Evolutionary conservation across 92 coral and sea anemone genomes (phyloP), one percentile per base, ranked within the genome.

Genomic region (Umimayanthus chanpuru): DNA sequence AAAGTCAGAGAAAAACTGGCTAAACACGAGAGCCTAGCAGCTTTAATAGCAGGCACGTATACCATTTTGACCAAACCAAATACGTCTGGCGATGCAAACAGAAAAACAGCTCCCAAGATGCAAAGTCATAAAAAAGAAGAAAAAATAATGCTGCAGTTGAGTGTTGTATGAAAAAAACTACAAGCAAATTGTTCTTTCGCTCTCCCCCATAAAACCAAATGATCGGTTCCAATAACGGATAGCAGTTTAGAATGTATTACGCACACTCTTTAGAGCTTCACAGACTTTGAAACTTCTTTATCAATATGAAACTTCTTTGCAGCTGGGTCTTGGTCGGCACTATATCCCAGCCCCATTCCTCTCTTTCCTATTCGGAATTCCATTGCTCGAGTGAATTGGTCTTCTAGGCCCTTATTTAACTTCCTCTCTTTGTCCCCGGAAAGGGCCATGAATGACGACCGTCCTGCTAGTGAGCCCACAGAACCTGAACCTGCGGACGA

Each of bases 321-420:
- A 25, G 80, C 86, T 50, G 98, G 95, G 88, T 94, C 98, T 25
- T 87, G 65, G 41, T 93, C 91, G 6, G 92, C 91, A 86, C 91
- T 89, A 56, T 95, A 95, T 8, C 98, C 98, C 41, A 95, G 86
- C 14, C 98, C 98, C 74, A 88, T 84, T 1, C 98, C 98, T 43
- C 98, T 88, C 28, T 87, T 80, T 44, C 85, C 86, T 81, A 93
- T 81, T 29, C 91, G 92, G 83, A 87, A 85, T 64, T 93, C 92
- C 92, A 95, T 90, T 2, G 98, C 98, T 38, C 93, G 58, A 50
- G 92, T 89, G 79, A 87, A 95, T 88, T 95, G 96, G 61, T 88
- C 85, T 83, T 95, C 94, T 2, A 95, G 90, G 39, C 88, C 88
- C 78, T 80, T 79, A 58, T 93, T 92, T 25, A 90, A 76, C 18